A percentile compares a stretch with the other conserved stretches of the same genome.
phyloP scores from a whole-genome alignment of 1,140 invertebrate genomes.

The Schlechtendalia chinensis region DNA sequence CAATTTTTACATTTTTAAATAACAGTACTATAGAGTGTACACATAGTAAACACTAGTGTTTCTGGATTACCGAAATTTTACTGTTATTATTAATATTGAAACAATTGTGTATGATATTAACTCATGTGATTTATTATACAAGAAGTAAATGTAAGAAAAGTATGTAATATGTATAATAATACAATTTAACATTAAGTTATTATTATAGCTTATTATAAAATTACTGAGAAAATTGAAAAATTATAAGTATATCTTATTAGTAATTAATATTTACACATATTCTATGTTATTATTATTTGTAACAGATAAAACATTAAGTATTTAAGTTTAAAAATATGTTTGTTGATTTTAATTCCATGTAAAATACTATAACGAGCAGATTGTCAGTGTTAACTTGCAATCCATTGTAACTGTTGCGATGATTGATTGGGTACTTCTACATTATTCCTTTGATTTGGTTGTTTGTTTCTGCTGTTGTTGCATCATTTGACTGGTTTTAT shows the following conservation, averaged over 20 bases:
- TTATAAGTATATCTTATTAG: not conserved
- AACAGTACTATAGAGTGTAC: no score
- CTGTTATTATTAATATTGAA: not conserved
- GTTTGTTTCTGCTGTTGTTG: conserved; percentile 53
- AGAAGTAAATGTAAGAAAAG: not conserved
- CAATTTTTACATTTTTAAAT: no score
- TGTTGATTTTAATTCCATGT: not conserved
- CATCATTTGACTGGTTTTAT: conserved; percentile 46
- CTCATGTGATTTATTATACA: not conserved
- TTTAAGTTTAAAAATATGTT: not conserved
- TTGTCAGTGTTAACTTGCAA: conserved; percentile 73
- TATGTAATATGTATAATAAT: conserved; percentile 13
- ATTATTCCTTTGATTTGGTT: no score
- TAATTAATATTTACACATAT: conserved; percentile 1
- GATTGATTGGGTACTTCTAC: conserved; percentile 65
- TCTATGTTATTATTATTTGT: not conserved
- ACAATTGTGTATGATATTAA: not conserved
- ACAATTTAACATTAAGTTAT: not conserved
- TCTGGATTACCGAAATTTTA: not conserved
- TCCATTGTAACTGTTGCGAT: conserved; percentile 82
- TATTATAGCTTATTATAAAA: conserved; percentile 14
- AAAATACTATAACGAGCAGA: conserved; percentile 67
- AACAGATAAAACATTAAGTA: conserved; percentile 4
- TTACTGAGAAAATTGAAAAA: not conserved
- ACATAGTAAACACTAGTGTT: no score